Conservation (phyloP, 1,140 invertebrate species). For the Bursaphelenchus mucronatus region DNA sequence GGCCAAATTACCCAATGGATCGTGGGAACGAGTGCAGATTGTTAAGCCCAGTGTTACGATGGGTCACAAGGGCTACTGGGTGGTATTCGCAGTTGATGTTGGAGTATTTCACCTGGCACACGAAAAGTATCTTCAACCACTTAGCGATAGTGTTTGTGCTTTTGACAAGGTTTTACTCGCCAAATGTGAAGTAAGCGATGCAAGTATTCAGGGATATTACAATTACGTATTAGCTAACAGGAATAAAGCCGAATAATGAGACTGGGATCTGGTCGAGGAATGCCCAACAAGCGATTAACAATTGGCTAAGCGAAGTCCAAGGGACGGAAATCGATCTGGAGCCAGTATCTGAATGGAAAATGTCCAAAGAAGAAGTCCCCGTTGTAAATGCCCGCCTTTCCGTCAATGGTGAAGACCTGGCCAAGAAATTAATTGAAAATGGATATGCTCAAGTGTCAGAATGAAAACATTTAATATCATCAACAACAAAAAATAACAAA, state of each 20-base stretch:
- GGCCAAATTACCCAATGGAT: slow-evolving; percentile 17
- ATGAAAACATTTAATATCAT: background rate
- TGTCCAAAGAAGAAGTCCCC: slow-evolving; percentile 11
- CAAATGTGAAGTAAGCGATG: slow-evolving; percentile 10
- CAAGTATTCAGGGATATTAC: background rate
- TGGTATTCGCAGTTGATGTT: slow-evolving; percentile 20
- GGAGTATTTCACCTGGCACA: slow-evolving; percentile 18
- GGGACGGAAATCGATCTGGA: slow-evolving; percentile 15
- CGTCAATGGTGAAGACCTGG: slow-evolving; percentile 4
- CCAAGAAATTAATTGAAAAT: slow-evolving; percentile 6
- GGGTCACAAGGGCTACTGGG: slow-evolving; percentile 17
- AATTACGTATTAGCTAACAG: slow-evolving; percentile 1
- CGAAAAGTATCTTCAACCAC: slow-evolving; percentile 17
- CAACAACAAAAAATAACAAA: slow-evolving; percentile 16
- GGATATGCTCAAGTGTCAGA: slow-evolving; percentile 7
- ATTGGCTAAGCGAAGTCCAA: slow-evolving; percentile 14
- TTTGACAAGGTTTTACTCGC: slow-evolving; percentile 13
- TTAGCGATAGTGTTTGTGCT: slow-evolving; percentile 9
- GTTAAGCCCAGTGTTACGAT: slow-evolving; percentile 8
- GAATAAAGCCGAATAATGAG: slow-evolving; percentile 8
- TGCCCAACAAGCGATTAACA: slow-evolving; percentile 6
- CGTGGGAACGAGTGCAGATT: slow-evolving; percentile 15
- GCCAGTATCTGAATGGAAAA: slow-evolving; percentile 1
- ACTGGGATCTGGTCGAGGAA: slow-evolving; percentile 1
- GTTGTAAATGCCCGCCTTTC: background rate